Base-by-base conservation (phyloP, 2,888 invertebrate genomes). In the Diachrysia chrysitis region DNA sequence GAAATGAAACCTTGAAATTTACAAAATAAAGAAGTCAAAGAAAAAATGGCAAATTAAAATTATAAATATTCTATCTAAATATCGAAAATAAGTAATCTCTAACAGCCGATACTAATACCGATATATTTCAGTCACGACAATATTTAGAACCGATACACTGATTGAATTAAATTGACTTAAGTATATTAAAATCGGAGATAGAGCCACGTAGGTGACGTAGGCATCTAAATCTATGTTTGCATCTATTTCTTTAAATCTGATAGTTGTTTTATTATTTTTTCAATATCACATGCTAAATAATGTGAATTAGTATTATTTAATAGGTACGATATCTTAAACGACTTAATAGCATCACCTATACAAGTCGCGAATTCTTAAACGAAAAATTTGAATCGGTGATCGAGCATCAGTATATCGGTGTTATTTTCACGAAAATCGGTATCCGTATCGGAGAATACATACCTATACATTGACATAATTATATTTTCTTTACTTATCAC, bases 401-500 rank as follows among this genome's bases (percentile, higher is more conserved):
- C 37, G 37, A 37, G 37, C n/a, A n/a, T 42, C n/a, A 42, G 42
- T 51, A 1, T 17, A 51, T 51, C 48, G 19, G 19, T 19, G 48
- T 21, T 51, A 51, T 51, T 51, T 19, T 10, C 3, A 10, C 10
- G 21, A 4, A 21, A 51, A 51, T 51, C 48, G 48, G 14, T 58
- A 58, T 21, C 32, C 21, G 17, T 35, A 58, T 37, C 21, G 42
- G 17, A 12, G 21, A 5, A 42, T 16, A 58, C 19, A 63, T 58
- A 17, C 10, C 16, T 53, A 42, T 53, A 51, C 42, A 66, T 51
- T 56, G 35, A 16, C 4, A 37, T 60, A 32, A 46, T 54, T 59
- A 67, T 64, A 69, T 70, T 63, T 67, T 59, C 46, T 66, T 70
- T 60, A 63, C 21, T 73, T 69, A 63, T 54, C 62, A 67, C 29